These are phyloP conservation scores for Xiphophorus couchianus DNA, from an alignment of 2,113 vertebrate genomes.

Conservation along the genomic window DNA sequence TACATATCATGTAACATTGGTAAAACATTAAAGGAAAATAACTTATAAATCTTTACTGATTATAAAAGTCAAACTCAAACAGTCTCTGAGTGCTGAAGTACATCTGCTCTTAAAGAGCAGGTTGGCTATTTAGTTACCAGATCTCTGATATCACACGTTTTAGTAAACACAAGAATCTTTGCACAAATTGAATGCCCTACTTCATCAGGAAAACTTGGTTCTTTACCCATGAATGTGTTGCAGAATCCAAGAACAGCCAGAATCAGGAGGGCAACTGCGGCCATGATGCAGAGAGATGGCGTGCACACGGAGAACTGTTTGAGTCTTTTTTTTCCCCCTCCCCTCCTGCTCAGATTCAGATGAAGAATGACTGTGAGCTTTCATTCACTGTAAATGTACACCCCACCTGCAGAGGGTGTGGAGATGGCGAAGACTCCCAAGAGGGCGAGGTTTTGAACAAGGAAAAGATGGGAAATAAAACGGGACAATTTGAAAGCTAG, in stretches of 20 bases:
- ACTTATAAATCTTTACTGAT: neutral
- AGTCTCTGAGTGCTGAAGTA: neutral
- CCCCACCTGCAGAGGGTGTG: constrained; percentile 25
- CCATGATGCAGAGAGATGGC: constrained; percentile 51
- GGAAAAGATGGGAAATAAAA: neutral
- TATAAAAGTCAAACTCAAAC: neutral
- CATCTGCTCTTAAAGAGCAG: neutral
- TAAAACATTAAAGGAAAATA: neutral
- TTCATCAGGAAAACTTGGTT: neutral
- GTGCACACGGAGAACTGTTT: constrained; percentile 29
- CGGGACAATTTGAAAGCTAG: neutral
- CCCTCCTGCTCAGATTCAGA: constrained; percentile 16
- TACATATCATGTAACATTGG: neutral
- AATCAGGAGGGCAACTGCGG: constrained; percentile 30
- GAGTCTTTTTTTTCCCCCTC: constrained; percentile 5
- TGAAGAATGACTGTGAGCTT: constrained; percentile 17
- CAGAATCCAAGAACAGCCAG: constrained; percentile 35
- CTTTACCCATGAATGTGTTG: constrained; percentile 47
- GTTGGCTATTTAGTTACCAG: constrained; percentile 8
- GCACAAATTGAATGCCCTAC: neutral
- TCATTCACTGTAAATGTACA: constrained; percentile 15
- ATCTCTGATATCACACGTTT: constrained; percentile 7
- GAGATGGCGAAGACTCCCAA: neutral
- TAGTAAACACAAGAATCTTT: accelerated
- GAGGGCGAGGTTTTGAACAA: constrained; percentile 15